Conservation (phyloP, 2,888 invertebrate species). For the Ophion costatus region DNA sequence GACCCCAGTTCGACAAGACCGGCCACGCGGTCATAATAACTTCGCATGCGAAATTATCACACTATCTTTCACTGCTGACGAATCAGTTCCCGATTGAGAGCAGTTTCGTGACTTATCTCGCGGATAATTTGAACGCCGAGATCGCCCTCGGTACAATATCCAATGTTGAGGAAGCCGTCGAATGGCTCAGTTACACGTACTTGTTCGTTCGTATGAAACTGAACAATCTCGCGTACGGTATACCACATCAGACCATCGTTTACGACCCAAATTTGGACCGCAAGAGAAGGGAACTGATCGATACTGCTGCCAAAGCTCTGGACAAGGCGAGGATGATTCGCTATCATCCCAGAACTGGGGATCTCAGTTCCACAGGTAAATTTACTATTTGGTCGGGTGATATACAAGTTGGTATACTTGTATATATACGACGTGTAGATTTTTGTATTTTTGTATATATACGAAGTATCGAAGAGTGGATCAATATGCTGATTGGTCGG, state of each 20-base stretch:
- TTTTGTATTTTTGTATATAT: too few relatives aligned
- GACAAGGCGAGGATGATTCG: conserved; percentile 98
- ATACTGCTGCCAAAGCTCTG: conserved; percentile 91
- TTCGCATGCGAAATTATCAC: conserved; percentile 94
- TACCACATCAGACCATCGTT: conserved; percentile 87
- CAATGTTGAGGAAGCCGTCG: conserved; percentile 97
- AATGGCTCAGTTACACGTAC: conserved; percentile 99
- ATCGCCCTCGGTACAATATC: conserved; percentile 96
- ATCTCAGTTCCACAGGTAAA: conserved; percentile 89
- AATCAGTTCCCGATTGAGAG: conserved; percentile 99
- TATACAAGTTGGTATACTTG: too few relatives aligned
- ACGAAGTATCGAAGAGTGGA: too few relatives aligned
- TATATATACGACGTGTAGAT: too few relatives aligned
- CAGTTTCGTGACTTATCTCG: conserved; percentile 95
- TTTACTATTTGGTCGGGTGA: too few relatives aligned
- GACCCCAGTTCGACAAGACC: conserved; percentile 98
- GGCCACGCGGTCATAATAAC: conserved; percentile 99
- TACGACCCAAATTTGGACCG: conserved; percentile 92
- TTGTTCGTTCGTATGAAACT: conserved; percentile 96
- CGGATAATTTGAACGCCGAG: conserved; percentile 99
- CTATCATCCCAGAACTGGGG: conserved; percentile 93
- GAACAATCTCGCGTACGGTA: conserved; percentile 93
- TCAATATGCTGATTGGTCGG: too few relatives aligned
- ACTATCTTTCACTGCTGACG: conserved; percentile 96
- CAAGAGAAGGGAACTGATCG: conserved; percentile 91